Conservation (phyloP, 2,888 invertebrate species). For the Stictocephala bisonia region DNA sequence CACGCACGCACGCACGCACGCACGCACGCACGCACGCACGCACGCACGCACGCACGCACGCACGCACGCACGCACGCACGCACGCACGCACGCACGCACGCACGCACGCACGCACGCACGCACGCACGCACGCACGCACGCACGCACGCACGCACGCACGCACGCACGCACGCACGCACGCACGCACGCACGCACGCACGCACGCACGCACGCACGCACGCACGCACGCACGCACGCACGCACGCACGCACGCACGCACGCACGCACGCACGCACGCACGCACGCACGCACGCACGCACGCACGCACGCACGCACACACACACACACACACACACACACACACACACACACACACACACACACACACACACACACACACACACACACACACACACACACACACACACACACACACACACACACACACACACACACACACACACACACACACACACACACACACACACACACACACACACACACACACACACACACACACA, state of each 20-base stretch:
- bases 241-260: not conserved
- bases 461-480: too few relatives aligned
- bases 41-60: too few relatives aligned
- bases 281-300: slow-evolving; percentile 1
- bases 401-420: not conserved
- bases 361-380: slow-evolving; percentile 27
- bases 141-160: too few relatives aligned
- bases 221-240: slow-evolving; percentile 4
- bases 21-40: too few relatives aligned
- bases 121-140: too few relatives aligned
- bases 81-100: too few relatives aligned
- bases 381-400: slow-evolving; percentile 22
- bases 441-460: too few relatives aligned
- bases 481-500: too few relatives aligned
- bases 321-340: not conserved
- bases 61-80: too few relatives aligned
- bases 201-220: not conserved
- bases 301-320: not conserved
- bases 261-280: slow-evolving; percentile 6
- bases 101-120: too few relatives aligned
- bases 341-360: not conserved
- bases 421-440: too few relatives aligned
- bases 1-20: too few relatives aligned
- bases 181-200: not conserved
- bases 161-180: not conserved